Evolutionary conservation across 2,888 invertebrate species (phyloP), one percentile per base, ranked within the genome.

Genomic region (Nyleta sp.): DNA sequence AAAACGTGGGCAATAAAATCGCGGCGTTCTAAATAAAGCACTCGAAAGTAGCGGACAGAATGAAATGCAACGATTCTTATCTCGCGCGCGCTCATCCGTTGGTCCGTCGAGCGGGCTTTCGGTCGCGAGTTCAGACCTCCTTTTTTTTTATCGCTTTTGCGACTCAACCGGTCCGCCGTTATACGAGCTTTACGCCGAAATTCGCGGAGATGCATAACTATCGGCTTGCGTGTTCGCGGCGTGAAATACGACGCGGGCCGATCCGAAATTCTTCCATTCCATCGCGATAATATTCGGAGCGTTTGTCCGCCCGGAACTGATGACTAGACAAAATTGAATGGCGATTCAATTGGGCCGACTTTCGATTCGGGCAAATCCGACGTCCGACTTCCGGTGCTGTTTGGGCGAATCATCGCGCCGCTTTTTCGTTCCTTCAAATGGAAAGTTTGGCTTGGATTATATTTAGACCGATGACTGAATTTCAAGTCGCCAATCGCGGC

Each of bases 21-120:
- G 65, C 52, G 38, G 52, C 46, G 76, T 38, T 77, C 76, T 77
- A 77, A 77, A 77, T 77, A 77, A 71, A 77, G 71, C 71, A 31
- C 71, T 71, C 53, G 62, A 76, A 48, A 62, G 70, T 70, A 60
- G 53, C 55, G 65, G 59, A 62, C 71, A 67, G 60, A 62, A 70
- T 38, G 62, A 57, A 55, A 57, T 65, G 71, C 53, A 74, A 64
- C 60, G 65, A 75, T 70, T 64, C 57, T 57, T 62, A 74, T 74
- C 60, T 70, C 62, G 55, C 22, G 53, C 53, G 22, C 22, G 48
- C 55, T 71, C 71, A 48, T 65, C 65, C 35, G 71, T 71, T 77
- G 48, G 65, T 77, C 60, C 71, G 22, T 53, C 62, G 53, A 22
- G 20, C 15, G 44, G n/a, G n/a, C n/a, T n/a, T n/a, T 8, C 28